Conservation (phyloP, 2,888 invertebrate species). For the Dermolepida albohirtum region DNA sequence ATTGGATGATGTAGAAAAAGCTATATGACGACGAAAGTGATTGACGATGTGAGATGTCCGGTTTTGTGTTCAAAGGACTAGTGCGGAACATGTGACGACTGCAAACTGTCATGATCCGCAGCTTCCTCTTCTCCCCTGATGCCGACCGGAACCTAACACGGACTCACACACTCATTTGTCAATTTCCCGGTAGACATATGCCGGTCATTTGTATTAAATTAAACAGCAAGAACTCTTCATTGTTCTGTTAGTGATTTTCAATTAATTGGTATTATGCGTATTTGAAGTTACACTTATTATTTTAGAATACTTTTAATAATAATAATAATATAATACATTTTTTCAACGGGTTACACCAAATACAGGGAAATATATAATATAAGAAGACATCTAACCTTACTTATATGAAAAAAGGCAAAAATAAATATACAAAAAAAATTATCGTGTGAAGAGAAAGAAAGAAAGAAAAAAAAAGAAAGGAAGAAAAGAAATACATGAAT, state of each 20-base stretch:
- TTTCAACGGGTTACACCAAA: too few species aligned
- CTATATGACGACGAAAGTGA: conserved; percentile 28
- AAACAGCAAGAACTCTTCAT: conserved; percentile 22
- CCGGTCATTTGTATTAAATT: conserved; percentile 40
- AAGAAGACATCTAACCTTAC: too few species aligned
- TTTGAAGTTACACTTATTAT: too few species aligned
- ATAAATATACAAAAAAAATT: too few species aligned
- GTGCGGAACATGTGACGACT: conserved; percentile 27
- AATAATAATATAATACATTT: too few species aligned
- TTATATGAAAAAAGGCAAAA: too few species aligned
- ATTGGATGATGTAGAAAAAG: conserved; percentile 24
- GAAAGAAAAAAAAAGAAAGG: too few species aligned
- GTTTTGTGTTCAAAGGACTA: conserved; percentile 29
- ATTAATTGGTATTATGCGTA: neutral
- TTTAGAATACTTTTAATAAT: too few species aligned
- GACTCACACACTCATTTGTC: conserved; percentile 35
- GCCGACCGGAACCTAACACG: conserved; percentile 1
- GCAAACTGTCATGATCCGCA: conserved; percentile 27
- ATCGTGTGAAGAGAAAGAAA: too few species aligned
- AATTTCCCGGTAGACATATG: conserved; percentile 28
- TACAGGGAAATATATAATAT: too few species aligned
- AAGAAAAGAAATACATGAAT: too few species aligned
- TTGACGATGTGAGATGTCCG: conserved; percentile 35
- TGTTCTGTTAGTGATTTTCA: conserved; percentile 18
- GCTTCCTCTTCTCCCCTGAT: conserved; percentile 21